Evolutionary conservation across 37 sponge, comb jelly and placozoan species (phyloP).

Genomic region (Oopsacas minuta): DNA sequence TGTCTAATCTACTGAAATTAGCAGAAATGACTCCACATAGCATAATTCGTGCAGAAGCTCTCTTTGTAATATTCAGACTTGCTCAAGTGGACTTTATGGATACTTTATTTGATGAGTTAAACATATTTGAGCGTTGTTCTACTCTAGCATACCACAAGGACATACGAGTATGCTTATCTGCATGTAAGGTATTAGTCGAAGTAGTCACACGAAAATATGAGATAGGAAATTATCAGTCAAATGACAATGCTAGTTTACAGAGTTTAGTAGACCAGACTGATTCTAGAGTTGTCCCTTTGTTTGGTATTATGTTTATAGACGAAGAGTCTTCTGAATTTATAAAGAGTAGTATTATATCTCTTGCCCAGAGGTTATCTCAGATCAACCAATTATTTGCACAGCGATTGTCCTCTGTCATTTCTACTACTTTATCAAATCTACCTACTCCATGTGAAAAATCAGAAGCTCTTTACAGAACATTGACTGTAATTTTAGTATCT

Average conservation of each 20-base stretch:
- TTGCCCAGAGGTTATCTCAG: background rate
- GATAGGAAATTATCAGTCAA: background rate
- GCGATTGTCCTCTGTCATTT: background rate
- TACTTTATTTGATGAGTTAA: background rate
- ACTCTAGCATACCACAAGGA: background rate
- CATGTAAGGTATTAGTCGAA: background rate
- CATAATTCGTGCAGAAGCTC: background rate
- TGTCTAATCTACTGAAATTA: background rate
- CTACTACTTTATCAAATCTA: background rate
- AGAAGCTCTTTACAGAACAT: background rate
- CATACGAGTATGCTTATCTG: background rate
- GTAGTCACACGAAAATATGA: background rate
- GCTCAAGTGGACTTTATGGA: background rate
- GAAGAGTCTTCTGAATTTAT: background rate
- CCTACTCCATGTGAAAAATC: background rate
- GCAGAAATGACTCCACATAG: background rate
- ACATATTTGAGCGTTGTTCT: slow-evolving; percentile 5
- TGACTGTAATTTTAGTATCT: background rate
- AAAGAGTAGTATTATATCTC: background rate
- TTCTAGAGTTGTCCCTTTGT: background rate
- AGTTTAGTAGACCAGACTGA: background rate
- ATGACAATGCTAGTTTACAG: background rate
- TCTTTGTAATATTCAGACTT: background rate
- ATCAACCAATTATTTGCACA: background rate
- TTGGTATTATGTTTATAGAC: background rate